phyloP scores from a whole-genome alignment of 1,140 invertebrate species.

The Hypsibius dujardini region DNA sequence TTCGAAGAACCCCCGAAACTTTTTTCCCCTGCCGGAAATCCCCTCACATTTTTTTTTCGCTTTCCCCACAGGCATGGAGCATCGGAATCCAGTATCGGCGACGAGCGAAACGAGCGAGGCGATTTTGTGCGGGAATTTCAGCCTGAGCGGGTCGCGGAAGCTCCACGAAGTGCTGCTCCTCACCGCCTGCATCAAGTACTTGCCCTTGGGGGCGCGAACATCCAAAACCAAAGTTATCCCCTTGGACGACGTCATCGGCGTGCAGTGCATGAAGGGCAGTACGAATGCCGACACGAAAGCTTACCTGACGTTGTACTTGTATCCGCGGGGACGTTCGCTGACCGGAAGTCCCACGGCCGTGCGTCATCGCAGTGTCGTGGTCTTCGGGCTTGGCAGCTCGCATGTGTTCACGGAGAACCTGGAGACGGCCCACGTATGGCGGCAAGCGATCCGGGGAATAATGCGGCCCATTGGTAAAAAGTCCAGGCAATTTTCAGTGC shows the following conservation, averaged over 20 bases:
- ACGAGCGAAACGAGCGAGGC: too few species aligned
- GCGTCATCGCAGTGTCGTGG: background rate
- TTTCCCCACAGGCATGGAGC: too few species aligned
- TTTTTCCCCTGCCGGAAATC: too few species aligned
- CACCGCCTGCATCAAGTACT: background rate
- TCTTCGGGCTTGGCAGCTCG: background rate
- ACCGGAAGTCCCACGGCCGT: background rate
- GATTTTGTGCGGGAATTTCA: background rate
- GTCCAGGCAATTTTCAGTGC: too few species aligned
- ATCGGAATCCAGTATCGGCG: too few species aligned
- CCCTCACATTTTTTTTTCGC: too few species aligned
- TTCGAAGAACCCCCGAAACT: too few species aligned
- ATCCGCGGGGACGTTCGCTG: background rate
- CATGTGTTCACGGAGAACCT: background rate
- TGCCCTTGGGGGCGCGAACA: background rate
- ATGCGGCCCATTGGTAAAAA: background rate
- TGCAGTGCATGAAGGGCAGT: constrained; percentile 2
- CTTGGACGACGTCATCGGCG: background rate
- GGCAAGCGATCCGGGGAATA: background rate
- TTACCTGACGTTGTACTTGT: background rate
- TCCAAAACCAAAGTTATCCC: background rate
- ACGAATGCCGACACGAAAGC: background rate
- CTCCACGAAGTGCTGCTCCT: background rate
- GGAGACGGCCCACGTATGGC: background rate
- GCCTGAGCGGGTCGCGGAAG: background rate